Evolutionary conservation across 2,888 invertebrate genomes (phyloP).

Genomic region (Drosophila paramelanica): DNA sequence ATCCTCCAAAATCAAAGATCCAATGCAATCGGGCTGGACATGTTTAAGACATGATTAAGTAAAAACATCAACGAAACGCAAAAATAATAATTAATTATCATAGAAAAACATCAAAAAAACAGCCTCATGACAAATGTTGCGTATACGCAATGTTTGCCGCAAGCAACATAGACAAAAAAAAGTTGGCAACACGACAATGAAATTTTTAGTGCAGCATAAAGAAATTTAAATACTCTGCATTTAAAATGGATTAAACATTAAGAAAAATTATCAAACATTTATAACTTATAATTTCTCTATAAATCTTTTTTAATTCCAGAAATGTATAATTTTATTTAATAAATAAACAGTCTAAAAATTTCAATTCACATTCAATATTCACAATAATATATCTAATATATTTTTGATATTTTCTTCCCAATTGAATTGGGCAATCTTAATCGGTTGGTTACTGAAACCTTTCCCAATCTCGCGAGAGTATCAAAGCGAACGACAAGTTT

Average conservation of each 20-base stretch:
- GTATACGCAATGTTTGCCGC: slow-evolving; percentile 63
- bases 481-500: slow-evolving; percentile 70
- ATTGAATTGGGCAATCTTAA: slow-evolving; percentile 1
- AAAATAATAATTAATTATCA: slow-evolving; percentile 46
- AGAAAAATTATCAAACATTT: too few species aligned
- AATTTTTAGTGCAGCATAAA: neutral
- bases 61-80: neutral
- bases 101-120: slow-evolving; percentile 1
- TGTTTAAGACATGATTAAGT: slow-evolving; percentile 15
- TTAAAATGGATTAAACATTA: too few species aligned
- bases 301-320: too few species aligned
- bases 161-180: slow-evolving; percentile 20
- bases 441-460: slow-evolving; percentile 26
- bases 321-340: too few species aligned
- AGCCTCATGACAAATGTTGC: slow-evolving; percentile 64
- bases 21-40: slow-evolving; percentile 10
- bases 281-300: too few species aligned
- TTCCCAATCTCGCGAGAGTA: slow-evolving; percentile 37
- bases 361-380: too few species aligned
- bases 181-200: slow-evolving; percentile 4
- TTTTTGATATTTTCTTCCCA: too few species aligned
- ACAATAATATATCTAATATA: too few species aligned
- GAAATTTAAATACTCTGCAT: slow-evolving; percentile 7
- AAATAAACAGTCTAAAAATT: too few species aligned
- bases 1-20: slow-evolving; percentile 42